Conservation (phyloP, 2,113 vertebrate species). For the Myodes glareolus region DNA sequence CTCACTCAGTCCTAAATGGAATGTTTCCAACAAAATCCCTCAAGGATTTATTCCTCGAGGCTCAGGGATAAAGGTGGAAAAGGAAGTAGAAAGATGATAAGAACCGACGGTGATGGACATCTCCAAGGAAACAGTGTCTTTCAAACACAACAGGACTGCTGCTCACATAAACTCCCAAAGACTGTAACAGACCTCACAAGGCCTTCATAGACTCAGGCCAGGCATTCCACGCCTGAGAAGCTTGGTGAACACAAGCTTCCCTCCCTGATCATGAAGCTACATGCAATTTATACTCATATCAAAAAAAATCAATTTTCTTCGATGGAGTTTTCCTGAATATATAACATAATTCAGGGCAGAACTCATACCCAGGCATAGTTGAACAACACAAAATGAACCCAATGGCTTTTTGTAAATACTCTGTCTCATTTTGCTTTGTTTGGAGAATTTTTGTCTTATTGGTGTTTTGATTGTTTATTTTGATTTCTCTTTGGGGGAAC, state of each 20-base stretch:
- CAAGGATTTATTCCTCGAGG: background rate
- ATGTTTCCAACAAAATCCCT: background rate
- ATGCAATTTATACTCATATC: background rate
- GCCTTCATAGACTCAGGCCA: background rate
- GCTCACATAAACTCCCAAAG: background rate
- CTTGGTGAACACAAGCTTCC: background rate
- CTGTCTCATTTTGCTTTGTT: background rate
- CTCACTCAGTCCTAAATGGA: background rate
- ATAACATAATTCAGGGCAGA: too few species aligned
- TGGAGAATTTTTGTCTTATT: background rate
- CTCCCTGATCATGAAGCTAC: background rate
- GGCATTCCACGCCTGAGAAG: background rate
- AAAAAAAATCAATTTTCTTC: background rate
- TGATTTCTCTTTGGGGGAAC: background rate
- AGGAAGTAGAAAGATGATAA: background rate
- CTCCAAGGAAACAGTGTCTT: background rate
- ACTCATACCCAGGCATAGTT: background rate
- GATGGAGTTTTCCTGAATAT: background rate
- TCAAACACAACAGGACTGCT: background rate
- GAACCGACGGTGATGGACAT: background rate
- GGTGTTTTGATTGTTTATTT: background rate
- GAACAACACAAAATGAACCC: background rate
- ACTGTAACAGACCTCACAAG: background rate
- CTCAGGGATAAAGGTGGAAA: background rate
- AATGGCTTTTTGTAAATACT: background rate